Evolutionary conservation across 2,797 vertebrate genomes (phyloP), one percentile per base, ranked within the genome.

Genomic region (Sebastes minor): DNA sequence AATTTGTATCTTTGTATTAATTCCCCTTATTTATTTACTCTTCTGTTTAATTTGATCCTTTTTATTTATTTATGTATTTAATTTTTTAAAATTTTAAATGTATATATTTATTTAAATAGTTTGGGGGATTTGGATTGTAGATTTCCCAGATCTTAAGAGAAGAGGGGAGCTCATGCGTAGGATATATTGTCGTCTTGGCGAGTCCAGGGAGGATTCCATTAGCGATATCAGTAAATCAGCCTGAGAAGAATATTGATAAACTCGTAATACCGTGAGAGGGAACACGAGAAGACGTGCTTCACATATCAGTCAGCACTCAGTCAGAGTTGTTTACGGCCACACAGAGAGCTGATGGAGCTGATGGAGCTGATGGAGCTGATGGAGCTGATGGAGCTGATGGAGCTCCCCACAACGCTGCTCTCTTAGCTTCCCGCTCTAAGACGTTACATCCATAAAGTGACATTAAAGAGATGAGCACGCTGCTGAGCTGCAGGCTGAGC

Each of bases 391-490:
- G n/a, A n/a, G n/a, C n/a, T n/a, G n/a, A n/a, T n/a, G n/a, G n/a
- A n/a, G n/a, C n/a, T n/a, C 30, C 0, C 30, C 52, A 49, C 53
- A n/a, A 18, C 6, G 27, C 61, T 3, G 30, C 75, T 69, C 25
- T 74, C 69, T 71, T 35, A 35, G 52, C 74, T 49, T 12, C 53
- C n/a, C 4, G 23, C 71, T 75, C 67, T 9, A 49, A 28, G 7
- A 65, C 1, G 69, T n/a, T 64, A 7, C 69, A 14, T 70, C 79
- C 70, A 22, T 10, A 4, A 22, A 63, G 53, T 78, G 85, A 86
- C 86, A 87, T 92, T 85, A 85, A 75, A 59, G 74, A 76, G 82
- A 18, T 8, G 46, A 69, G 70, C 76, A 1, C 13, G 76, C 71
- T 49, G 72, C 53, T 1, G 74, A 69, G 77, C 84, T 74, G 74